Evolutionary conservation across 2,888 invertebrate species (phyloP).

Genomic region (Sylvicola cinctus): DNA sequence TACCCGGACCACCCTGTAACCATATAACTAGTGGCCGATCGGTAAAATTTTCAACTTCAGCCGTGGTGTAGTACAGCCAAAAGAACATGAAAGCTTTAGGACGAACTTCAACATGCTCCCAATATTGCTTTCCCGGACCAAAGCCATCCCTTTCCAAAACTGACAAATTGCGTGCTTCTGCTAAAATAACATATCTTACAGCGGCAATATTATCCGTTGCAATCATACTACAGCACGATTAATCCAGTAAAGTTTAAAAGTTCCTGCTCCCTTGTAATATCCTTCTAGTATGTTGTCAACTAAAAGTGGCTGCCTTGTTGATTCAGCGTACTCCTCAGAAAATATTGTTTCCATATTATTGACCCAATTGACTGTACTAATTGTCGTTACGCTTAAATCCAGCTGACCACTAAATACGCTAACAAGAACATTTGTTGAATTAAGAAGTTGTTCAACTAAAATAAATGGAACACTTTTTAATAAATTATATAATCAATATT

Average conservation of each 20-base stretch:
- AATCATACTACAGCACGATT: slow-evolving; percentile 41
- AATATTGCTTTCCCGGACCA: slow-evolving; percentile 45
- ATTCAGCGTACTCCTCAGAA: slow-evolving; percentile 32
- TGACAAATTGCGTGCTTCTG: no score
- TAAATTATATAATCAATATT: background rate
- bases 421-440: slow-evolving; percentile 43
- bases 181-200: no score
- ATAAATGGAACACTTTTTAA: slow-evolving; percentile 7
- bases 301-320: slow-evolving; percentile 34
- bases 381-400: slow-evolving; percentile 66
- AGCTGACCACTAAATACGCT: slow-evolving; percentile 60
- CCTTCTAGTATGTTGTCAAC: slow-evolving; percentile 44
- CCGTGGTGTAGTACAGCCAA: slow-evolving; percentile 64
- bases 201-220: slow-evolving; percentile 53
- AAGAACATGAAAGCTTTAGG: slow-evolving; percentile 65
- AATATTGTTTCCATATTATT: slow-evolving; percentile 44
- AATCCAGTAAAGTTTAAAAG: slow-evolving; percentile 58
- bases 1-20: slow-evolving; percentile 76
- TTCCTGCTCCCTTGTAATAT: slow-evolving; percentile 43
- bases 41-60: slow-evolving; percentile 33
- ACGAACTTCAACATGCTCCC: slow-evolving; percentile 52
- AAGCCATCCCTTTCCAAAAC: no score
- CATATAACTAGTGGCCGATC: slow-evolving; percentile 64
- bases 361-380: slow-evolving; percentile 58
- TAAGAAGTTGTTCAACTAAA: slow-evolving; percentile 46